phyloP scores from a whole-genome alignment of 2,797 vertebrate genomes.

The Enoplosus armatus region DNA sequence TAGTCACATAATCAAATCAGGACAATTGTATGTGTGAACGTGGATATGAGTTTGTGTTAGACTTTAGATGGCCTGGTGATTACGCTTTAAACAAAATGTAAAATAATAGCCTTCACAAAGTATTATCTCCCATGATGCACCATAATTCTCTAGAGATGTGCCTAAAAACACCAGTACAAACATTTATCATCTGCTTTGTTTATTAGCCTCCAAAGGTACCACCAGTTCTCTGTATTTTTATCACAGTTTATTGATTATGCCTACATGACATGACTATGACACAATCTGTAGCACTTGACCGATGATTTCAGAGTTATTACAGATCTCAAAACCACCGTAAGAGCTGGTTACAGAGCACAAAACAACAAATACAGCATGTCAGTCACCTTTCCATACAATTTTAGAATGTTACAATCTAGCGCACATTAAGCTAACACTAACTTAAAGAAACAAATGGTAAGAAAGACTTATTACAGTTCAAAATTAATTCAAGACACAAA shows the following conservation, averaged over 20 bases:
- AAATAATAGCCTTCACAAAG: neutral
- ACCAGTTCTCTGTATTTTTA: neutral
- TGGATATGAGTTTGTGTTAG: neutral
- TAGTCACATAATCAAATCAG: neutral
- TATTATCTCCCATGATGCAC: neutral
- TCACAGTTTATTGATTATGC: neutral
- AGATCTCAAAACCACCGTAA: too few relatives aligned
- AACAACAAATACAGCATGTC: too few relatives aligned
- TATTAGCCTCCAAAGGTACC: neutral
- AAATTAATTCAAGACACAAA: too few relatives aligned
- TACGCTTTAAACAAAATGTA: neutral
- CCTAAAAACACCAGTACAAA: neutral
- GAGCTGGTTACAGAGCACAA: too few relatives aligned
- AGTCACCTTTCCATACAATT: too few relatives aligned
- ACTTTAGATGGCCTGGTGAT: neutral
- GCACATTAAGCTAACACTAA: too few relatives aligned
- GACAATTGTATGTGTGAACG: neutral
- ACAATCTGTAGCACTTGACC: too few relatives aligned
- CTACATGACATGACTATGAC: neutral
- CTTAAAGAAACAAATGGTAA: too few relatives aligned
- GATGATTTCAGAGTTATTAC: too few relatives aligned
- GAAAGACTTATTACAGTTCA: too few relatives aligned
- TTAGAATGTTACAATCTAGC: too few relatives aligned
- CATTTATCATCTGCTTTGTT: neutral
- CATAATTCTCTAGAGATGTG: neutral